Conservation (phyloP, 2,113 vertebrate genomes). For the Rhinogobius similis region DNA sequence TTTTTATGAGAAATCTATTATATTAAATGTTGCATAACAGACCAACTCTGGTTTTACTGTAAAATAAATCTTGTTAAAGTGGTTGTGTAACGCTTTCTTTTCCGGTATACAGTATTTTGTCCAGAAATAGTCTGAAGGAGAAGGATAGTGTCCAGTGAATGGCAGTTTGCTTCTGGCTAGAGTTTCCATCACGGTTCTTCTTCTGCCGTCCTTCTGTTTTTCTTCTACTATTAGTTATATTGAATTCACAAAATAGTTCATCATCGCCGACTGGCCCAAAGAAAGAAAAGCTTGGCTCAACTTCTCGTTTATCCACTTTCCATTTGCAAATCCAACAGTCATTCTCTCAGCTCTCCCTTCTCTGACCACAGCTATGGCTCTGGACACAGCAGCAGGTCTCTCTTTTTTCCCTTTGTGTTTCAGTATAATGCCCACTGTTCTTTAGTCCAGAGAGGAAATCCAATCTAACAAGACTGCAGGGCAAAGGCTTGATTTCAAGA, state of each 20-base stretch:
- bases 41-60: conserved; percentile 66
- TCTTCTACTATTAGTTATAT: conserved; percentile 54
- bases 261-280: conserved; percentile 59
- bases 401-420: conserved; percentile 71
- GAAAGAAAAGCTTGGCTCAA: conserved; percentile 70
- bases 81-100: conserved; percentile 61
- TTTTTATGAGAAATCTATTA: conserved; percentile 62
- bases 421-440: conserved; percentile 71
- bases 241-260: conserved; percentile 40
- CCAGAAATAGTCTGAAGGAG: conserved; percentile 66
- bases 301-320: conserved; percentile 73
- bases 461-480: conserved; percentile 36
- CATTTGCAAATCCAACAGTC: conserved; percentile 73
- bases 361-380: conserved; percentile 72
- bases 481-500: background rate
- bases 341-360: conserved; percentile 67
- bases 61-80: conserved; percentile 62
- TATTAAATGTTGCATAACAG: conserved; percentile 67
- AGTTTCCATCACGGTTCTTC: conserved; percentile 64
- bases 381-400: conserved; percentile 69
- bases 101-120: conserved; percentile 68
- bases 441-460: conserved; percentile 47
- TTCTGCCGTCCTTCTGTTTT: conserved; percentile 51
- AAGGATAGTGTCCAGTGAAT: conserved; percentile 63
- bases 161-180: conserved; percentile 55